phyloP scores from a whole-genome alignment of 2,888 invertebrate species.

The Gryllus longicercus region DNA sequence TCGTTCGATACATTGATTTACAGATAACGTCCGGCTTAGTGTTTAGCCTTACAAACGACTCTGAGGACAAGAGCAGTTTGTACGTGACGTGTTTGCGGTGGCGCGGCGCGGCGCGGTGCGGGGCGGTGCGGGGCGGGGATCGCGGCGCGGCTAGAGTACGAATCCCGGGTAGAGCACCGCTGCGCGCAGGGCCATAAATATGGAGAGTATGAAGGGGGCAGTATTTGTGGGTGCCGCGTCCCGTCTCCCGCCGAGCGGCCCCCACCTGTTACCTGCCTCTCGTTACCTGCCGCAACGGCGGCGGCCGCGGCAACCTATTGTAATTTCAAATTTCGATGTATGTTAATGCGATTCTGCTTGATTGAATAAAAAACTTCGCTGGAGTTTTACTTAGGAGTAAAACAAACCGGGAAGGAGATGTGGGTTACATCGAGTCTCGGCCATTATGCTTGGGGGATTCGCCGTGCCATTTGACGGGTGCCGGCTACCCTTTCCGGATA shows the following conservation, averaged over 20 bases:
- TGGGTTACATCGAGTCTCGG: neutral
- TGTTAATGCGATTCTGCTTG: constrained; percentile 1
- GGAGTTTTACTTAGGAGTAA: neutral
- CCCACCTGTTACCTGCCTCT: neutral
- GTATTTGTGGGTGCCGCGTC: constrained; percentile 1
- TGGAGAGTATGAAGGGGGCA: constrained; percentile 11
- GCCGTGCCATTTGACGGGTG: too few relatives aligned
- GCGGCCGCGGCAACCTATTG: neutral
- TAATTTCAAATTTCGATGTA: neutral
- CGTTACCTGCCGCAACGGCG: constrained; percentile 6
- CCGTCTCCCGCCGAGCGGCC: neutral
- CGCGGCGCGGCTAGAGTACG: neutral
- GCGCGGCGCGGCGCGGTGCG: too few relatives aligned
- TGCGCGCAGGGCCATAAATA: neutral
- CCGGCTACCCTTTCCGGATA: too few relatives aligned
- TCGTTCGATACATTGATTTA: constrained; percentile 8
- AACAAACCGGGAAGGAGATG: neutral
- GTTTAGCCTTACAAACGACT: constrained; percentile 17
- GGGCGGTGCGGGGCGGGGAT: neutral
- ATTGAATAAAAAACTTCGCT: neutral
- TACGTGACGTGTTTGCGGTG: neutral
- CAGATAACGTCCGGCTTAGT: constrained; percentile 9
- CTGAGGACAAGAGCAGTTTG: neutral
- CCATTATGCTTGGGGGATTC: too few relatives aligned
- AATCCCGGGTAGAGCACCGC: neutral